These are phyloP conservation scores for Lamellibrachia columna DNA, from an alignment of 2,888 invertebrate species.

Conservation along the genomic window DNA sequence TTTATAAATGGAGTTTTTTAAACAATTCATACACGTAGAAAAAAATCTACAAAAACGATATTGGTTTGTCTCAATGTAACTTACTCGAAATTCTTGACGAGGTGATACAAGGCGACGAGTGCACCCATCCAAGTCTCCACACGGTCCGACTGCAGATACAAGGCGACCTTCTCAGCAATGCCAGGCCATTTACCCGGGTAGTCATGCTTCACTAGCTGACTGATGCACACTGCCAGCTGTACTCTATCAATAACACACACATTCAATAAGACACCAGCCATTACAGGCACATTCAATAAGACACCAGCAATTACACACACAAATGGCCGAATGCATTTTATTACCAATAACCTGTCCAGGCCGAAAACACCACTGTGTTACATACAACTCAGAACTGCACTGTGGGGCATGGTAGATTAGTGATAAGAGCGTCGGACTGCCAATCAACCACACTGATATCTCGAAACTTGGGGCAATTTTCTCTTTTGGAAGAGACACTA, in stretches of 20 bases:
- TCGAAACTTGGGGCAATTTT: no score
- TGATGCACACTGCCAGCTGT: slow-evolving; percentile 91
- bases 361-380: no score
- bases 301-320: not conserved
- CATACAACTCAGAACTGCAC: no score
- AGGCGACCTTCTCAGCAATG: slow-evolving; percentile 93
- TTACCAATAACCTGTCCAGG: not conserved
- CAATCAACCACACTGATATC: no score
- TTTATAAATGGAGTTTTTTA: not conserved
- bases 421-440: no score
- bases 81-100: slow-evolving; percentile 88
- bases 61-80: slow-evolving; percentile 51
- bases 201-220: slow-evolving; percentile 92
- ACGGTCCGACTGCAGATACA: slow-evolving; percentile 78
- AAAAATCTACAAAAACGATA: not conserved
- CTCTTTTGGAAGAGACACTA: no score
- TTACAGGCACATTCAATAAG: not conserved
- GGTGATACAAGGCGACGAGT: slow-evolving; percentile 87
- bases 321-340: no score
- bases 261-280: not conserved
- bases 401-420: no score
- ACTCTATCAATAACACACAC: slow-evolving; percentile 63
- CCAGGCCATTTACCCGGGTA: slow-evolving; percentile 96
- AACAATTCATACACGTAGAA: not conserved
- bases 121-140: slow-evolving; percentile 78